phyloP scores from a whole-genome alignment of 2,113 vertebrate species.

The Girardinichthys multiradiatus region DNA sequence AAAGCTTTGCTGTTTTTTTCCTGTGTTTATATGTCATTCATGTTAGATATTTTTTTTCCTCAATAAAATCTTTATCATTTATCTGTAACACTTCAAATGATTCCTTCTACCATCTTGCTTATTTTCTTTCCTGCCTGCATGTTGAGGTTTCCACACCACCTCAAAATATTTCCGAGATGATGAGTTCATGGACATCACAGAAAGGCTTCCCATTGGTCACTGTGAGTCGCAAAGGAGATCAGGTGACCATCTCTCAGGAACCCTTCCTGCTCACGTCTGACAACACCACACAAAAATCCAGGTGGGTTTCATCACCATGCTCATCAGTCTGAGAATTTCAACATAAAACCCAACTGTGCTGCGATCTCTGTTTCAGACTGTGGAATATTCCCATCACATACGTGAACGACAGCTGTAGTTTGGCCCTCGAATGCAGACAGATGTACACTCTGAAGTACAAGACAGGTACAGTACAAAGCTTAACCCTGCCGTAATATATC shows the following conservation, averaged over 20 bases:
- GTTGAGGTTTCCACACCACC: slow-evolving; percentile 79
- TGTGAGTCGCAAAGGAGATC: slow-evolving; percentile 80
- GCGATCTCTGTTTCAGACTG: slow-evolving; percentile 65
- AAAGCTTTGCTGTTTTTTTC: not conserved
- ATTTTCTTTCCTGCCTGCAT: slow-evolving; percentile 24
- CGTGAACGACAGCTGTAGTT: slow-evolving; percentile 83
- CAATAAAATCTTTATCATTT: not conserved
- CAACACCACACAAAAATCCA: slow-evolving; percentile 73
- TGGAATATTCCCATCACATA: slow-evolving; percentile 94
- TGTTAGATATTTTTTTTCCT: not conserved
- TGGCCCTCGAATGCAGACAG: slow-evolving; percentile 68
- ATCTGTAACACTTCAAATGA: not conserved
- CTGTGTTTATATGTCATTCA: too few relatives aligned
- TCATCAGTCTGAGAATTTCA: slow-evolving; percentile 3
- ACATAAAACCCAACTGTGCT: slow-evolving; percentile 4
- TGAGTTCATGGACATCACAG: slow-evolving; percentile 92
- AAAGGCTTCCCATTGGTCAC: slow-evolving; percentile 96
- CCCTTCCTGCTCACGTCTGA: slow-evolving; percentile 85
- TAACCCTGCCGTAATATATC: slow-evolving; percentile 3
- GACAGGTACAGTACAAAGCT: slow-evolving; percentile 80
- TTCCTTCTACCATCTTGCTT: too few relatives aligned
- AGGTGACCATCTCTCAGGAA: slow-evolving; percentile 86
- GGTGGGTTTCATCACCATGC: slow-evolving; percentile 68
- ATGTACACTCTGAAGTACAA: slow-evolving; percentile 83
- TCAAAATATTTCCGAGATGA: slow-evolving; percentile 87